phyloP scores from a whole-genome alignment of 1,140 invertebrate genomes.

The Harlomillsia oculata region DNA sequence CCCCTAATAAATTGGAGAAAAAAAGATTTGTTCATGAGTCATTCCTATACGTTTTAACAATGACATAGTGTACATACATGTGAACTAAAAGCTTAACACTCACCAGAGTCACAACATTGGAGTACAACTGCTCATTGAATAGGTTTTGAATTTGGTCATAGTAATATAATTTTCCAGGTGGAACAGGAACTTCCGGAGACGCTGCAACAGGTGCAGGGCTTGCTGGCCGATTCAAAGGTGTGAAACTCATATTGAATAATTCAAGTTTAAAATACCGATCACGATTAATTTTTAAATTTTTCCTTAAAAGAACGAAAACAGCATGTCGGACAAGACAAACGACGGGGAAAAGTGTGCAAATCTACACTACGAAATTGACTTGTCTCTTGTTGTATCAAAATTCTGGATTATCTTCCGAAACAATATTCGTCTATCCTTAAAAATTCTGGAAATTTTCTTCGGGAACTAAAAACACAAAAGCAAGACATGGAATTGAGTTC shows the following conservation, averaged over 20 bases:
- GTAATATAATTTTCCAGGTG: conserved; percentile 13
- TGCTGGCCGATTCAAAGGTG: no score
- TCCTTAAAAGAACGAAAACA: no score
- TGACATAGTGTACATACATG: not conserved
- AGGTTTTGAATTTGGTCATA: conserved; percentile 21
- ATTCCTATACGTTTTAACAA: conserved; percentile 41
- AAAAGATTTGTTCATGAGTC: conserved; percentile 41
- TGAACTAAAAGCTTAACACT: conserved; percentile 8
- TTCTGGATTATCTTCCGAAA: no score
- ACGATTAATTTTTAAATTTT: no score
- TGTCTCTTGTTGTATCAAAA: no score
- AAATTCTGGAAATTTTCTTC: no score
- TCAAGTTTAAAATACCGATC: not conserved
- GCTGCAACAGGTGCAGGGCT: conserved; percentile 3
- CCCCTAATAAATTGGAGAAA: conserved; percentile 34
- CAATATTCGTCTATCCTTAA: no score
- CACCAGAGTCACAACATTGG: conserved; percentile 28
- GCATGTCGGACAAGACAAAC: no score
- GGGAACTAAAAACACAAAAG: no score
- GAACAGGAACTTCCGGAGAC: not conserved
- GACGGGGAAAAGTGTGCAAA: no score
- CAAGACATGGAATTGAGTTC: no score
- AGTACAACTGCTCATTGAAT: conserved; percentile 29
- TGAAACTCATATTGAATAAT: not conserved
- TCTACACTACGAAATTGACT: no score